phyloP scores from a whole-genome alignment of 2,888 invertebrate genomes.

The Periphyllus acericola region DNA sequence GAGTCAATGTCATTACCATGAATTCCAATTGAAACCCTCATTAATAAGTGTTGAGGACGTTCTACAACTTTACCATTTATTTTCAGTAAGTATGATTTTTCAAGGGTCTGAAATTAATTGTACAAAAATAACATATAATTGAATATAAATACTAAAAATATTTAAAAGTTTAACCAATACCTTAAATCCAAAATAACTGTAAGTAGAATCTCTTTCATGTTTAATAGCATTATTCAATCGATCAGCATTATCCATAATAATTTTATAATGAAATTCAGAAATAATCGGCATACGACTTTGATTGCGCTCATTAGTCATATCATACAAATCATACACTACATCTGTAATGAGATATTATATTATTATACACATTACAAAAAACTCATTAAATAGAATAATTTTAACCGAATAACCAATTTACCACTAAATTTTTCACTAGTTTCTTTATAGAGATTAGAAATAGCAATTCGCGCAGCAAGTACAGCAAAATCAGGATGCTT shows the following conservation, averaged over 20 bases:
- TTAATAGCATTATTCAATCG: constrained; percentile 93
- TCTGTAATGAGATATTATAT: constrained; percentile 76
- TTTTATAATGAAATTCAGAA: constrained; percentile 81
- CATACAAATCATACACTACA: constrained; percentile 87
- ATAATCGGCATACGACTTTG: constrained; percentile 84
- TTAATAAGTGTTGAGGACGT: constrained; percentile 97
- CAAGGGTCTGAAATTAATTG: constrained; percentile 76
- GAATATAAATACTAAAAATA: neutral
- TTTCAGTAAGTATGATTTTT: constrained; percentile 92
- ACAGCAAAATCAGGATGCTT: constrained; percentile 96
- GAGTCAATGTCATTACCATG: constrained; percentile 92
- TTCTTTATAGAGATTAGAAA: constrained; percentile 98
- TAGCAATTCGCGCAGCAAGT: constrained; percentile 89
- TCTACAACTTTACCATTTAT: constrained; percentile 93
- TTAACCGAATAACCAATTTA: constrained; percentile 66
- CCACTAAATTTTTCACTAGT: constrained; percentile 94
- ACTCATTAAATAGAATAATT: neutral
- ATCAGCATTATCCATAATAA: constrained; percentile 88
- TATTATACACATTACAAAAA: neutral
- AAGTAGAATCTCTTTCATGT: constrained; percentile 95
- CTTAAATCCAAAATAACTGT: constrained; percentile 99
- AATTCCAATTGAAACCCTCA: constrained; percentile 96
- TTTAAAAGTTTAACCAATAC: constrained; percentile 65
- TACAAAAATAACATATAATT: neutral
- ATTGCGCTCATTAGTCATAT: constrained; percentile 79